phyloP scores from a whole-genome alignment of 1,140 invertebrate species.

The Caerostris darwini region DNA sequence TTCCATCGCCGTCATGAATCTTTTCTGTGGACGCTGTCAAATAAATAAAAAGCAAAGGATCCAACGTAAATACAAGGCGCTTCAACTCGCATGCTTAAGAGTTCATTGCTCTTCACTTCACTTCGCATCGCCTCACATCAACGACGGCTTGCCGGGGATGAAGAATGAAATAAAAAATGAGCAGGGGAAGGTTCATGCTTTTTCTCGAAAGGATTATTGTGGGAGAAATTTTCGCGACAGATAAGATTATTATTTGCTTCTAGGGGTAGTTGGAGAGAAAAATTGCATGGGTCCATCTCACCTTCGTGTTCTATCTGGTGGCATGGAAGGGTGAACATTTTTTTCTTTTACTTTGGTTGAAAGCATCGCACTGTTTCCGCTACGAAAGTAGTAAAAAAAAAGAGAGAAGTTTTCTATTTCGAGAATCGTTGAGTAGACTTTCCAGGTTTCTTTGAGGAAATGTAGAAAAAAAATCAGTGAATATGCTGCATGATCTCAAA shows the following conservation, averaged over 20 bases:
- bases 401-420: too few relatives aligned
- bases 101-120: not conserved
- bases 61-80: not conserved
- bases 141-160: not conserved
- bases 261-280: not conserved
- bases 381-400: too few relatives aligned
- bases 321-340: not conserved
- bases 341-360: too few relatives aligned
- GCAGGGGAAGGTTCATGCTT: not conserved
- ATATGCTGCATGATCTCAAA: too few relatives aligned
- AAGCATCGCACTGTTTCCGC: not conserved
- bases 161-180: not conserved
- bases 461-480: too few relatives aligned
- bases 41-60: not conserved
- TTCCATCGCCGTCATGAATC: not conserved
- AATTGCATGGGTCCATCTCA: not conserved
- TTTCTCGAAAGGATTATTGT: constrained; percentile 16
- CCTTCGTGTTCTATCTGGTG: not conserved
- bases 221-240: constrained; percentile 12
- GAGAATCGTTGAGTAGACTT: too few relatives aligned
- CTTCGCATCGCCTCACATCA: not conserved
- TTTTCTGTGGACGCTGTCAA: not conserved
- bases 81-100: not conserved
- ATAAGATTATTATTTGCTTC: constrained; percentile 37
- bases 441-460: too few relatives aligned